Conservation (phyloP, 2,888 invertebrate genomes). For the Phlogophora meticulosa region DNA sequence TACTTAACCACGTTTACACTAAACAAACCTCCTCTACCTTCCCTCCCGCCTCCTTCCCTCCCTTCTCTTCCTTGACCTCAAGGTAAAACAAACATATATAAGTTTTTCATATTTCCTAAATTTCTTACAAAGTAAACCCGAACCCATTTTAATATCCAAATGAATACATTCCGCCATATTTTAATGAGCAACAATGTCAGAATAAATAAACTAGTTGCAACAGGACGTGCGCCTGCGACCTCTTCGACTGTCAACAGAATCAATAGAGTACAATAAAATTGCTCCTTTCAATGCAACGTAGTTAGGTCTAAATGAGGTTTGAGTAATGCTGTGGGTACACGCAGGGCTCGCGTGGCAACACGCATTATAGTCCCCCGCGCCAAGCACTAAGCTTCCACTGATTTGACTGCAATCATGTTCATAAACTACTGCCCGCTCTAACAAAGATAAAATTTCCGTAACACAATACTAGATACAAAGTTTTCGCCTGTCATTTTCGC, state of each 20-base stretch:
- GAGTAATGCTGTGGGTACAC: slow-evolving; percentile 88
- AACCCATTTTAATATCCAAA: slow-evolving; percentile 36
- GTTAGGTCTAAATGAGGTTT: slow-evolving; percentile 90
- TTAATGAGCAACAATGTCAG: slow-evolving; percentile 79
- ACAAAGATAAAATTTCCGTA: slow-evolving; percentile 68
- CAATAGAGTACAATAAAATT: slow-evolving; percentile 90
- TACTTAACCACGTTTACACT: neutral
- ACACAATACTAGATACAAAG: slow-evolving; percentile 65
- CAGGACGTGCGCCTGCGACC: slow-evolving; percentile 76
- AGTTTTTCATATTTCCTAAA: neutral
- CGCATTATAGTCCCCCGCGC: slow-evolving; percentile 77
- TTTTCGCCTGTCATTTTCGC: slow-evolving; percentile 59
- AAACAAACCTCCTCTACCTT: too few relatives aligned
- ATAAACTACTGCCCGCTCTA: slow-evolving; percentile 59
- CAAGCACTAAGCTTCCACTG: slow-evolving; percentile 68
- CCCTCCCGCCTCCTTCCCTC: too few relatives aligned
- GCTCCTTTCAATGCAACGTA: slow-evolving; percentile 87
- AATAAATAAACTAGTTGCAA: slow-evolving; percentile 81
- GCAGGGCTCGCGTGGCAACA: slow-evolving; percentile 85
- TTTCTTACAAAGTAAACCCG: neutral
- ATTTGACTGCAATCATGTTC: slow-evolving; percentile 72
- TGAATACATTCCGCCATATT: slow-evolving; percentile 69
- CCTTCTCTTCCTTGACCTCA: too few relatives aligned
- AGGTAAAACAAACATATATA: too few relatives aligned
- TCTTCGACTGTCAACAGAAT: slow-evolving; percentile 84